Evolutionary conservation across 2,113 vertebrate genomes (phyloP).

Genomic region (Mesoclemmys tuberculata): DNA sequence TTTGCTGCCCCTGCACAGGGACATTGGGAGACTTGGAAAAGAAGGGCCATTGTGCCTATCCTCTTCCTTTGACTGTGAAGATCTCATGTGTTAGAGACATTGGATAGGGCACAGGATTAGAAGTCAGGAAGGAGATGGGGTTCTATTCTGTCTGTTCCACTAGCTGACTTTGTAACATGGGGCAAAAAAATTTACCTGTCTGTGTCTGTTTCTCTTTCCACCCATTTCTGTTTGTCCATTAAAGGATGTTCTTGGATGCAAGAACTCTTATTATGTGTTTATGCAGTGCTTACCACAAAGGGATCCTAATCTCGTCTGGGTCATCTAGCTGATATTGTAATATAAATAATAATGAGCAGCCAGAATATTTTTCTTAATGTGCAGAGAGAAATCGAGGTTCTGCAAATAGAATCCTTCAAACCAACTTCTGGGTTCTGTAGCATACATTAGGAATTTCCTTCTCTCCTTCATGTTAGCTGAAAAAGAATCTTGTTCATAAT

Average conservation of each 20-base stretch:
- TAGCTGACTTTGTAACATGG: not conserved
- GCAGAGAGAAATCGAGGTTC: not conserved
- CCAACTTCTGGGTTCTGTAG: not conserved
- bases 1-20: not conserved
- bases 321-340: not conserved
- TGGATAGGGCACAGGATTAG: not conserved
- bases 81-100: not conserved
- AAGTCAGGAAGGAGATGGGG: not conserved
- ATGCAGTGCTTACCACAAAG: not conserved
- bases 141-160: not conserved
- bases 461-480: not conserved
- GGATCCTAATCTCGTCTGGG: not conserved
- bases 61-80: not conserved
- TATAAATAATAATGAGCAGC: not conserved
- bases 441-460: not conserved
- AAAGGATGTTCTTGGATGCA: not conserved
- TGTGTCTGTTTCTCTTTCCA: not conserved
- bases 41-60: not conserved
- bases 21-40: not conserved
- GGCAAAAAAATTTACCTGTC: not conserved
- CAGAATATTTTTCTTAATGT: not conserved
- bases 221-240: not conserved
- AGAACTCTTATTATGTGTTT: not conserved
- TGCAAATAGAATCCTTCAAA: not conserved
- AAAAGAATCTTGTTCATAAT: not conserved